These are phyloP conservation scores for Leptinotarsa juncta DNA, from an alignment of 2,888 invertebrate species.

Conservation along the genomic window DNA sequence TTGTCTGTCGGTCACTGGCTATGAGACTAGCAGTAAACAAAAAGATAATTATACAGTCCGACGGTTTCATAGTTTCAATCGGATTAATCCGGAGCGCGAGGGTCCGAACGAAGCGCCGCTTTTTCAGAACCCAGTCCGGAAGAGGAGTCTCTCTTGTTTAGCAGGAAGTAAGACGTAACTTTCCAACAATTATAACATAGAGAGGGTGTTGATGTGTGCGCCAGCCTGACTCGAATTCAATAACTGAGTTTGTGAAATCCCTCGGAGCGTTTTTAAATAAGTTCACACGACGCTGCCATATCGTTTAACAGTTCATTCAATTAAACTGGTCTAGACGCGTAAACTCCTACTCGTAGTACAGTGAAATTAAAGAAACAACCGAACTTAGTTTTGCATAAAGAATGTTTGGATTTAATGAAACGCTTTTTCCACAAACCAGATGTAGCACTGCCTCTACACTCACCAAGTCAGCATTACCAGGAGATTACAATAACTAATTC, in stretches of 20 bases:
- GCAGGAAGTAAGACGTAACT: conserved; percentile 47
- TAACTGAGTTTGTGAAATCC: conserved; percentile 43
- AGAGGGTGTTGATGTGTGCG: conserved; percentile 47
- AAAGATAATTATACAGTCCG: conserved; percentile 64
- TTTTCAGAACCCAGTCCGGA: conserved; percentile 28
- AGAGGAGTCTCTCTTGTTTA: conserved; percentile 38
- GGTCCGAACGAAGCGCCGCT: neutral
- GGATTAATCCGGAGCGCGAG: conserved; percentile 53
- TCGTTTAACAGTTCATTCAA: conserved; percentile 46
- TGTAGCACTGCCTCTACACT: too few species aligned
- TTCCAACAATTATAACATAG: conserved; percentile 41
- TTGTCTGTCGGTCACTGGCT: too few species aligned
- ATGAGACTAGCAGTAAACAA: conserved; percentile 40
- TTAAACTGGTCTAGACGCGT: conserved; percentile 45
- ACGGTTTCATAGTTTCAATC: conserved; percentile 65
- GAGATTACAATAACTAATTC: too few species aligned
- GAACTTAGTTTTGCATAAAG: too few species aligned
- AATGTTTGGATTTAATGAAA: too few species aligned
- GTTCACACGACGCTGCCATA: conserved; percentile 43
- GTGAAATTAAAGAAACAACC: too few species aligned
- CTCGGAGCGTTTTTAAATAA: conserved; percentile 47
- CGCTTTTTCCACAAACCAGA: too few species aligned
- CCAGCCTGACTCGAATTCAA: conserved; percentile 44
- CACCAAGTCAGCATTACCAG: too few species aligned
- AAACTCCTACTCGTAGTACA: conserved; percentile 30